phyloP scores from a whole-genome alignment of 2,888 invertebrate species.

The Aporophyla nigra region DNA sequence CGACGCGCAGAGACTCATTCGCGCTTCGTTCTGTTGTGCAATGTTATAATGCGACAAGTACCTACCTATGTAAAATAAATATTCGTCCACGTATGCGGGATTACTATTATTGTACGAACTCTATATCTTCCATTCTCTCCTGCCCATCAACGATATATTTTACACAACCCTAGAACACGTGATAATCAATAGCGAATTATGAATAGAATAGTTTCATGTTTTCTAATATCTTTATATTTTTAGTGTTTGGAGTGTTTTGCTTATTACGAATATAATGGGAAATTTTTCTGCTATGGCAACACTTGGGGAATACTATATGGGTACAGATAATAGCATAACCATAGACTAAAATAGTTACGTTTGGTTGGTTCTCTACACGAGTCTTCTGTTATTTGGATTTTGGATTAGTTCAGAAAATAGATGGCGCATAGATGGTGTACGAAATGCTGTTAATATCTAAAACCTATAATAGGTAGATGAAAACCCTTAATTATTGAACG shows the following conservation, averaged over 20 bases:
- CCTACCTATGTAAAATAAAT: too few relatives aligned
- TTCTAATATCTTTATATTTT: not conserved
- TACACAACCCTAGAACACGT: not conserved
- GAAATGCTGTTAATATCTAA: too few relatives aligned
- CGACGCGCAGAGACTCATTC: too few relatives aligned
- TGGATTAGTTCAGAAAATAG: not conserved
- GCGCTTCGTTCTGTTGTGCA: too few relatives aligned
- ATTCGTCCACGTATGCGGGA: too few relatives aligned
- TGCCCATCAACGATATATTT: not conserved
- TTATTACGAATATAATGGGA: not conserved
- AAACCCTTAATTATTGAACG: too few relatives aligned
- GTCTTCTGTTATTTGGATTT: too few relatives aligned
- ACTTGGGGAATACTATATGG: not conserved
- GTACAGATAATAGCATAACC: conserved; percentile 12
- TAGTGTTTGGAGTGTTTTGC: not conserved
- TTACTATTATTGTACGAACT: too few relatives aligned
- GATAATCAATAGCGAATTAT: not conserved
- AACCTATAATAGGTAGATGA: not conserved
- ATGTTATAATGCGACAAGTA: too few relatives aligned
- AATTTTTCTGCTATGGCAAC: not conserved
- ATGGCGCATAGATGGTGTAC: conserved; percentile 17
- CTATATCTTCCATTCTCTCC: not conserved
- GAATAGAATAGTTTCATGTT: not conserved
- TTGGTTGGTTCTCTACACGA: not conserved
- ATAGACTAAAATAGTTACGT: conserved; percentile 8